These are phyloP conservation scores for Cyanocitta stelleri DNA, from an alignment of 2,113 vertebrate species.

Conservation along the genomic window DNA sequence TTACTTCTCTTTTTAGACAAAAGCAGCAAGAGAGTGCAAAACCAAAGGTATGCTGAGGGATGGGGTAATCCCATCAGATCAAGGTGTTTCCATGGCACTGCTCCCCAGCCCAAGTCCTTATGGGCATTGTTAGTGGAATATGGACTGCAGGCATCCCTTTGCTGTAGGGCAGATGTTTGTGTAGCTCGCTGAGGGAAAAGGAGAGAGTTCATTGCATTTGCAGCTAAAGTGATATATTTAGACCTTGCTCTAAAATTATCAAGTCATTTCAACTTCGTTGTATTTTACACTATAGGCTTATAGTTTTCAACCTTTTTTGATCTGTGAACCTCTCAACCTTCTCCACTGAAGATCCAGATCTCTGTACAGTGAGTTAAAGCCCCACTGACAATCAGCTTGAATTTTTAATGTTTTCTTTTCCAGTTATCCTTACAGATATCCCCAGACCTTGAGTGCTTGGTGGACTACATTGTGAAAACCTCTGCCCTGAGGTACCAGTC, in stretches of 20 bases:
- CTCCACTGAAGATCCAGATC: neutral
- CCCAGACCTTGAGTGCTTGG: neutral
- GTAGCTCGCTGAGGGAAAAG: neutral
- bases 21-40: neutral
- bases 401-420: constrained; percentile 31
- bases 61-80: neutral
- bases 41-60: neutral
- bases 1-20: neutral
- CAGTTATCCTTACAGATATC: neutral
- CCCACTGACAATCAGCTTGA: neutral
- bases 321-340: neutral
- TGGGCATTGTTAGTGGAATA: neutral
- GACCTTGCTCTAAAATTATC: neutral
- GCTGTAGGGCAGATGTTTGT: neutral
- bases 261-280: neutral
- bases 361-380: neutral
- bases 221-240: neutral
- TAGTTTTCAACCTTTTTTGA: neutral
- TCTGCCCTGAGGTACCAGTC: neutral
- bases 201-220: neutral
- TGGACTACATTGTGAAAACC: neutral
- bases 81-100: neutral
- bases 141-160: neutral
- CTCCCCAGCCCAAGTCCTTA: neutral
- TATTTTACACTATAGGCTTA: neutral